These are phyloP conservation scores for Stramonita haemastoma DNA, from an alignment of 2,888 invertebrate genomes.

Conservation along the genomic window DNA sequence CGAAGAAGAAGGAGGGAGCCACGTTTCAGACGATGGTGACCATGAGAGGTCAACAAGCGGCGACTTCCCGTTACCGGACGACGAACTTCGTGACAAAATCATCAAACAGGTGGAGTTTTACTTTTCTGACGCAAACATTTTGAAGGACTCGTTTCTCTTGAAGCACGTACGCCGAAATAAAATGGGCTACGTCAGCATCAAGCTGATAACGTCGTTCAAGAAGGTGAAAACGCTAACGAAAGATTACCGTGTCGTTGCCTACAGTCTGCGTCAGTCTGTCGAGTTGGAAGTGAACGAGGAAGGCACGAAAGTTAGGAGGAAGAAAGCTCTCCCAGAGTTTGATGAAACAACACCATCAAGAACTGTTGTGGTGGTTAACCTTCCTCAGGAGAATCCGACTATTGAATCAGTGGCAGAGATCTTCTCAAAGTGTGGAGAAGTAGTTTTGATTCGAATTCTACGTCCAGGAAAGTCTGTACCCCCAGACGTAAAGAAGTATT, in stretches of 20 bases:
- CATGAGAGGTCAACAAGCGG: slow-evolving; percentile 55
- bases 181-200: slow-evolving; percentile 95
- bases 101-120: slow-evolving; percentile 89
- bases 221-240: slow-evolving; percentile 95
- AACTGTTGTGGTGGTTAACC: slow-evolving; percentile 90
- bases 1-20: slow-evolving; percentile 63
- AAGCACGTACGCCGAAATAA: slow-evolving; percentile 97
- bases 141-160: slow-evolving; percentile 95
- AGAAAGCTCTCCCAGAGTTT: slow-evolving; percentile 90
- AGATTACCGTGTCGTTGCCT: slow-evolving; percentile 95
- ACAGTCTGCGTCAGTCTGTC: slow-evolving; percentile 87
- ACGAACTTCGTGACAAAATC: slow-evolving; percentile 71
- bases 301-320: slow-evolving; percentile 91
- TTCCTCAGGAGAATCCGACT: slow-evolving; percentile 90
- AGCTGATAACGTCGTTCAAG: slow-evolving; percentile 95
- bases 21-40: slow-evolving; percentile 56
- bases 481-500: slow-evolving; percentile 92
- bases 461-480: slow-evolving; percentile 93
- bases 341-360: slow-evolving; percentile 95
- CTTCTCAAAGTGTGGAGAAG: slow-evolving; percentile 92
- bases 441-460: slow-evolving; percentile 90
- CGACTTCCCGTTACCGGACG: slow-evolving; percentile 61
- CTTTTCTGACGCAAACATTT: slow-evolving; percentile 95
- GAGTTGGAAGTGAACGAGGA: slow-evolving; percentile 92
- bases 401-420: slow-evolving; percentile 95